These are phyloP conservation scores for Dryocosmus kuriphilus DNA, from an alignment of 2,888 invertebrate species.

Conservation along the genomic window DNA sequence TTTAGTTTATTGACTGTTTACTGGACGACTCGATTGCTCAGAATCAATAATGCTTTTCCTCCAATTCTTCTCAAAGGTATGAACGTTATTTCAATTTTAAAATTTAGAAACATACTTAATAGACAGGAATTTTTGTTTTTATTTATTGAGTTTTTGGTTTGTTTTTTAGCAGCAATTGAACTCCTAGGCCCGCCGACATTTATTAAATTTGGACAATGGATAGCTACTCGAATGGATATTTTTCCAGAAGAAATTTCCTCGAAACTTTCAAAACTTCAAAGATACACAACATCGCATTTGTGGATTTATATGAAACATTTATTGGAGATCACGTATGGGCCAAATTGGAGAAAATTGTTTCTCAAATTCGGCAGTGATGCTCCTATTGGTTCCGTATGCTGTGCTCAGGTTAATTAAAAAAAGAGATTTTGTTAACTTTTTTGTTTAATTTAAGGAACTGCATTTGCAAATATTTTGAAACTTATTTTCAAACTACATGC, in stretches of 20 bases:
- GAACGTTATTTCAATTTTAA: conserved; percentile 27
- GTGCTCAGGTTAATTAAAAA: conserved; percentile 76
- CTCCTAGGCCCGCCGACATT: conserved; percentile 79
- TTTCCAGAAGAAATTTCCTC: conserved; percentile 77
- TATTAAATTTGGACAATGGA: conserved; percentile 79
- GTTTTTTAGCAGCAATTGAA: conserved; percentile 67
- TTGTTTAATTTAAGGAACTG: background rate
- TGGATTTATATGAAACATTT: conserved; percentile 74
- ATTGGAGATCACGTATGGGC: conserved; percentile 72
- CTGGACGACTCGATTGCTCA: conserved; percentile 59
- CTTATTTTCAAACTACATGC: too few relatives aligned
- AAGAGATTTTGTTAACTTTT: background rate
- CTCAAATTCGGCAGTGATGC: conserved; percentile 69
- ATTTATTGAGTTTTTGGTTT: conserved; percentile 7
- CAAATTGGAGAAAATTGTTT: conserved; percentile 73
- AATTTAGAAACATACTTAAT: too few relatives aligned
- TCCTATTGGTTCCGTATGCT: conserved; percentile 79
- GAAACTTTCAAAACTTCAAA: conserved; percentile 73
- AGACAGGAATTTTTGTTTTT: too few relatives aligned
- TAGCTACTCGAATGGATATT: conserved; percentile 78
- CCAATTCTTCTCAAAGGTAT: conserved; percentile 60
- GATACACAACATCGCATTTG: conserved; percentile 70
- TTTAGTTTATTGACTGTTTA: conserved; percentile 57
- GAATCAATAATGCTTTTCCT: conserved; percentile 53
- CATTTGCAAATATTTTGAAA: too few relatives aligned